phyloP scores from a whole-genome alignment of 1,140 invertebrate genomes.

The Drosophila sechellia region DNA sequence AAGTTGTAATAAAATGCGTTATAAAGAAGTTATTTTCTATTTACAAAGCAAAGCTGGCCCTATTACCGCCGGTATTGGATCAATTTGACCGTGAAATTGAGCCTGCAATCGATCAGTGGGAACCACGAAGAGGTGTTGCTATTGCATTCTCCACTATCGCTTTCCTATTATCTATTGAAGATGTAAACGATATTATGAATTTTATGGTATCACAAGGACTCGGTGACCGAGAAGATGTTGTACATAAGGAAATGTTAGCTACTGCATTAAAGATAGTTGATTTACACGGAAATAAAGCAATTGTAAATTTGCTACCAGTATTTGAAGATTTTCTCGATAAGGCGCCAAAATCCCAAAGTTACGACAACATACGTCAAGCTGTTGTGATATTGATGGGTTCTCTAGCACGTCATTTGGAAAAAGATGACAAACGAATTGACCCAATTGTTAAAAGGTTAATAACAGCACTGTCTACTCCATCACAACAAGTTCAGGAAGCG shows the following conservation, averaged over 20 bases:
- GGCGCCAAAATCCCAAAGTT: conserved; percentile 94
- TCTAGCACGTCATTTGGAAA: conserved; percentile 96
- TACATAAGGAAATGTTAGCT: conserved; percentile 95
- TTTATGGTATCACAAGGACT: conserved; percentile 95
- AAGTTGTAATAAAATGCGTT: conserved; percentile 86
- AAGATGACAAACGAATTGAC: conserved; percentile 93
- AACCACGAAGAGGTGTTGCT: conserved; percentile 94
- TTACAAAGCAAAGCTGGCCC: conserved; percentile 91
- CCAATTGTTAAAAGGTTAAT: conserved; percentile 97
- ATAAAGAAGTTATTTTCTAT: conserved; percentile 89
- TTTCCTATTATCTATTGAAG: conserved; percentile 86
- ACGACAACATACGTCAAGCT: conserved; percentile 96
- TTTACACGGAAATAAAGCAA: conserved; percentile 93
- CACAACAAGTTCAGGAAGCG: conserved; percentile 98
- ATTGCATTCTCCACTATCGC: conserved; percentile 91
- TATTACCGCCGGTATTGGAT: conserved; percentile 94
- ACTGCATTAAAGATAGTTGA: conserved; percentile 96
- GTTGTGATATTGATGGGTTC: conserved; percentile 99
- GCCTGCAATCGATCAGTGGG: conserved; percentile 93
- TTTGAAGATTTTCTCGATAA: conserved; percentile 96
- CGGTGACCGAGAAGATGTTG: conserved; percentile 92
- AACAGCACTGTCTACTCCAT: conserved; percentile 96
- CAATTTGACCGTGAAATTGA: conserved; percentile 95
- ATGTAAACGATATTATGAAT: conserved; percentile 89
- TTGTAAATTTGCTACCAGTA: conserved; percentile 92